Evolutionary conservation across 2,888 invertebrate genomes (phyloP), one percentile per base, ranked within the genome.

Genomic region (Atherix ibis): DNA sequence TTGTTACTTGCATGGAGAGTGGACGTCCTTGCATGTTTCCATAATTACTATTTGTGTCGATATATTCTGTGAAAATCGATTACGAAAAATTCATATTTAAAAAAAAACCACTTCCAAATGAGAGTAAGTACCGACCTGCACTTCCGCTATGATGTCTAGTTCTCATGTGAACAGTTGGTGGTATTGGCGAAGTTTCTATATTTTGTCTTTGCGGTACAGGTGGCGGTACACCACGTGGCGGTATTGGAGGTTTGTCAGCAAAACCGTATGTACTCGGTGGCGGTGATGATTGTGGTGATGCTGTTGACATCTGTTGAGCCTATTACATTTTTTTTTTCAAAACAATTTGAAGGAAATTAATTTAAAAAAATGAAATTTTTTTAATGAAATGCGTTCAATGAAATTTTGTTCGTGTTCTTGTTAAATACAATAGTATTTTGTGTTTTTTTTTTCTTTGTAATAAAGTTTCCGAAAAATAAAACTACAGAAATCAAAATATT

Each of bases 141-240:
- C 44, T 51, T 44, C 47, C 56, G 34, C 46, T 46, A 52, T 42
- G 24, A 19, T 47, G 48, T 26, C 54, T 55, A 44, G 49, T 51
- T 32, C 61, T 48, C 39, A 58, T 34, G 17, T 46, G 44, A n/a
- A 56, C 54, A 38, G 54, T 43, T 41, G 53, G n/a, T n/a, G n/a
- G n/a, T n/a, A n/a, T n/a, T n/a, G n/a, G n/a, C n/a, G n/a, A n/a
- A n/a, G n/a, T 57, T 38, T 50, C 61, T 44, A 48, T 60, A 48
- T 51, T 64, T 56, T 52, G 62, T 31, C 61, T 52, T 33, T 53
- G 50, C 32, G 69, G 70, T 35, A 70, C 57, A 24, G 70, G 69
- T 6, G 71, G 71, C 8, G 71, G 69, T 12, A 67, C 68, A 6
- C 67, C 68, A 44, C 70, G 55, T 2, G 71, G 71, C 38, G 71